Conservation (phyloP, 2,888 invertebrate genomes). For the Atethmia centrago region DNA sequence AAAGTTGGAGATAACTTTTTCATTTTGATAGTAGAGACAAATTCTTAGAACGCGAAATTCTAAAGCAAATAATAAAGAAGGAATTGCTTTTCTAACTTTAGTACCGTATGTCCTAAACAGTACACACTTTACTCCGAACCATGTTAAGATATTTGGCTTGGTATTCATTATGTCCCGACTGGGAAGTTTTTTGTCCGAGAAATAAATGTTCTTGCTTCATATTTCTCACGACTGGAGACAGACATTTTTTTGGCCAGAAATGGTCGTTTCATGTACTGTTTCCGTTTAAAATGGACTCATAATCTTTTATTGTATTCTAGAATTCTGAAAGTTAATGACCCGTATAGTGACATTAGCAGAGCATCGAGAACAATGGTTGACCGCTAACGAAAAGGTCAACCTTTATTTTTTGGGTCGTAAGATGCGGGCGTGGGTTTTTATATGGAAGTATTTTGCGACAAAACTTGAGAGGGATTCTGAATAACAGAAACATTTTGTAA, state of each 20-base stretch:
- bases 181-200: slow-evolving; percentile 63
- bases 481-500: not conserved
- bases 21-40: no score
- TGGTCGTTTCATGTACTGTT: slow-evolving; percentile 65
- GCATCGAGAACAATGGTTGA: slow-evolving; percentile 22
- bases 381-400: slow-evolving; percentile 23
- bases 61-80: no score
- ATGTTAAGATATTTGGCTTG: slow-evolving; percentile 72
- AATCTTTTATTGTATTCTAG: slow-evolving; percentile 52
- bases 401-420: slow-evolving; percentile 41
- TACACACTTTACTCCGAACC: slow-evolving; percentile 41
- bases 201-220: slow-evolving; percentile 67
- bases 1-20: no score
- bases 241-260: slow-evolving; percentile 68
- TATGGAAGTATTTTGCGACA: not conserved
- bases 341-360: slow-evolving; percentile 36
- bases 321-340: slow-evolving; percentile 55
- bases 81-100: not conserved
- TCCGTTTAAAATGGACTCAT: slow-evolving; percentile 67
- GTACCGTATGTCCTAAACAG: slow-evolving; percentile 35
- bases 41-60: no score
- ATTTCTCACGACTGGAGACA: slow-evolving; percentile 66
- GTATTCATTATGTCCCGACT: slow-evolving; percentile 70
- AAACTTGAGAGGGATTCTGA: not conserved
- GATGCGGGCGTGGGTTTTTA: slow-evolving; percentile 12